Conservation (phyloP, 2,797 vertebrate species). For the Myotis planiceps region DNA sequence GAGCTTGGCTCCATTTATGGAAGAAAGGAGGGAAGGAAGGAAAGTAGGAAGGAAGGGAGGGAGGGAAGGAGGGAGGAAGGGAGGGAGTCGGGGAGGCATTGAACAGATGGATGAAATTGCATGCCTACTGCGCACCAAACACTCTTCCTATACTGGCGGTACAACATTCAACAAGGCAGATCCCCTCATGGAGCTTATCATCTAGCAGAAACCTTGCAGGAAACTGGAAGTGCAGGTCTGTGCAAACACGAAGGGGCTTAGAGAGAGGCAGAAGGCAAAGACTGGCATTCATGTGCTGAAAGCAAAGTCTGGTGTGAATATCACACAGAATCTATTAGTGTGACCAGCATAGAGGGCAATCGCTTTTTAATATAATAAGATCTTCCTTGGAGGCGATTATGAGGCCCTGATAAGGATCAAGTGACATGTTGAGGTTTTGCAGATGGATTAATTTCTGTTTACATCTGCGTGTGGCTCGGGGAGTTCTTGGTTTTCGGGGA, state of each 20-base stretch:
- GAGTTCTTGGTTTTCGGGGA: constrained; percentile 48
- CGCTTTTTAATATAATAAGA: constrained; percentile 85
- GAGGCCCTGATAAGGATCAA: constrained; percentile 82
- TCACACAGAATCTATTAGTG: constrained; percentile 76
- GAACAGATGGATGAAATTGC: neutral
- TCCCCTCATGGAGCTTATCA: neutral
- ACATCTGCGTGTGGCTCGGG: constrained; percentile 68
- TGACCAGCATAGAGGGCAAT: constrained; percentile 72
- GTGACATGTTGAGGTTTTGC: constrained; percentile 83
- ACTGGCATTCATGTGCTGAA: neutral
- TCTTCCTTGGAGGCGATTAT: constrained; percentile 83
- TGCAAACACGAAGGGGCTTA: neutral
- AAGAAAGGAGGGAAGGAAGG: neutral
- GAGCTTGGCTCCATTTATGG: neutral
- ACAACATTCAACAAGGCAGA: neutral
- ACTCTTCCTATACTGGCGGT: neutral
- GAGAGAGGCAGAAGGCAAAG: neutral
- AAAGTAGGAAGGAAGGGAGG: neutral
- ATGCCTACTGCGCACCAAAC: too few species aligned
- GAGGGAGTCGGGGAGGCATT: neutral
- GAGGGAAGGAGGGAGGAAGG: neutral
- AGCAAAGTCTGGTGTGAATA: constrained; percentile 75
- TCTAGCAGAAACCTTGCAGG: neutral
- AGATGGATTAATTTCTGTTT: constrained; percentile 86
- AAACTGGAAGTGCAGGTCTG: neutral